Base-by-base conservation (phyloP, 2,113 vertebrate species). In the Myotis lucifugus region DNA sequence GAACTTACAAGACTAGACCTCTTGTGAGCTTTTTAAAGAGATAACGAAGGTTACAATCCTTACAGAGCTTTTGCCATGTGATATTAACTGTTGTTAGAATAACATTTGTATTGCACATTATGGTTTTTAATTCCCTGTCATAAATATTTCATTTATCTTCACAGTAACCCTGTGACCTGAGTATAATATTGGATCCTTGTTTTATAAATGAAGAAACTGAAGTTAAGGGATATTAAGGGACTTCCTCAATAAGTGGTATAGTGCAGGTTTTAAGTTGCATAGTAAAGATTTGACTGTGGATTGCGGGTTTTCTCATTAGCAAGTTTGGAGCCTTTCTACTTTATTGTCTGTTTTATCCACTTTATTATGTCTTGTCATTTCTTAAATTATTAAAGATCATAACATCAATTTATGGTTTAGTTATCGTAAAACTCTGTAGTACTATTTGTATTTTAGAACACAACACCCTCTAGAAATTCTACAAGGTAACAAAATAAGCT, bases 341-440 rank as follows among this genome's bases (percentile, higher is more conserved):
- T 70, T 81, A 83, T 88, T 92, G 29, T 4, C 46, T 94, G 3
- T 94, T 91, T 96, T 81, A 93, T 64, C 66, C 34, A 88, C 52
- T 85, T 52, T 46, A 81, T 67, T 27, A 34, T 82, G 27, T 77
- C 96, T 93, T 85, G 9, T 77, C 79, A 85, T 93, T 95, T 93
- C 79, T 84, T 92, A 93, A 90, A 86, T 93, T 96, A 91, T 91
- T 90, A 40, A 46, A 61, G n/a, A 81, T 90, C 42, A 79, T 32
- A 85, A 72, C 48, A 95, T 64, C 50, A 42, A 5, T 91, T 92
- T 95, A 92, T 88, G 64, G 46, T 29, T 85, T 88, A 88, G 48
- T 90, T 48, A 50, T 67, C 12, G 42, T 89, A 81, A 95, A 92
- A 69, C 34, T 88, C 52, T 54, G 8, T 21, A 50, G 5, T 92